Base-by-base conservation (phyloP, 2,888 invertebrate species). In the Kuschelorhynchus macadamiae region DNA sequence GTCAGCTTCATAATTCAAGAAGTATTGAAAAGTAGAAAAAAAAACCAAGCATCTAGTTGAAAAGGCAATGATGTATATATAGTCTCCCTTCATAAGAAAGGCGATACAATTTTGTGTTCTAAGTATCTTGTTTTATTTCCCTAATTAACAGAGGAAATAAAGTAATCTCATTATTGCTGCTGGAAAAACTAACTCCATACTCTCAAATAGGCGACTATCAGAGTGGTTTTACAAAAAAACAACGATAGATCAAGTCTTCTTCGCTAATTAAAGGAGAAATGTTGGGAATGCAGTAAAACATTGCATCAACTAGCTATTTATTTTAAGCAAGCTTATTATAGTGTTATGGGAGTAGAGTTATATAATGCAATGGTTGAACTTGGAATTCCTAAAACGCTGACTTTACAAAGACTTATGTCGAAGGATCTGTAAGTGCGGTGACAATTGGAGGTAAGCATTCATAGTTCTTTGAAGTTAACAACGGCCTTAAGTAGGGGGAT, bases 321-420 rank as follows among this genome's bases (percentile, higher is more conserved):
- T 33, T 72, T 70, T 36, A 56, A 53, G 49, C 61, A 67, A 44
- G 64, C 70, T 1, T 72, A 60, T 32, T 71, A 72, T 30, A 68
- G 57, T 8, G 20, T 72, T 8, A 5, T 25, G 12, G 61, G 64
- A 42, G 41, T 18, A 14, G 44, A 50, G 55, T 52, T 72, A 9
- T 71, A 46, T 44, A 11, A 52, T 46, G 53, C 47, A 42, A 60
- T 73, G 56, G 44, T 57, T 20, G 70, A 70, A 55, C 33, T 71
- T 25, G 25, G 25, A 25, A 5, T 25, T 5, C 25, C 25, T 7
- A 25, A 25, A 25, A 25, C 25, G 11, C 57, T 57, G 41, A 63
- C 67, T 20, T 65, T 62, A 41, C 41, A 52, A 49, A 70, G 66
- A 41, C 36, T 5, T 52, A 33, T 52, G 7, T 33, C 3, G 56